Conservation (phyloP, 2,888 invertebrate genomes). For the Noctua pronuba region DNA sequence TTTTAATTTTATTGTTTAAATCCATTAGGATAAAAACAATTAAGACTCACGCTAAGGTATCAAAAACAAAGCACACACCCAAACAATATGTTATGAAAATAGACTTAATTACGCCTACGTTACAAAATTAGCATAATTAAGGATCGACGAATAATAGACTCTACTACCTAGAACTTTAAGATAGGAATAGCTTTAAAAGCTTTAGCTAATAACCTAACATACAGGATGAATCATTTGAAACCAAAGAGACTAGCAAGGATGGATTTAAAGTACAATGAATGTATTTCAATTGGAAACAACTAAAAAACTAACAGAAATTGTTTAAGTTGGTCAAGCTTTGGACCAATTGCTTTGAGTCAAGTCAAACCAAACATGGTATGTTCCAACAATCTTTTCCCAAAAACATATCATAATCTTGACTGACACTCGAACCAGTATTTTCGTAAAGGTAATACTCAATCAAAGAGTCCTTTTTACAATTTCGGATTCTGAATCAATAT, state of each 20-base stretch:
- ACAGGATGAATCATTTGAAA: slow-evolving; percentile 49
- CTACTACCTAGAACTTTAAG: slow-evolving; percentile 32
- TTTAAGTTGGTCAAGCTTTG: not conserved
- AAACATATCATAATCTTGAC: slow-evolving; percentile 11
- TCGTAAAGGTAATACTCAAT: slow-evolving; percentile 30
- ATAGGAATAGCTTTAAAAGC: slow-evolving; percentile 29
- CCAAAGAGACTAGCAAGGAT: not conserved
- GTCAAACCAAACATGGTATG: not conserved
- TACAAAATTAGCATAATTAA: slow-evolving; percentile 31
- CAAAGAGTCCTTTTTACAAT: slow-evolving; percentile 33
- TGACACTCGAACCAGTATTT: slow-evolving; percentile 16
- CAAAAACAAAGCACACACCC: slow-evolving; percentile 33
- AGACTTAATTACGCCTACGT: slow-evolving; percentile 50
- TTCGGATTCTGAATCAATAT: slow-evolving; percentile 54
- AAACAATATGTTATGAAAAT: slow-evolving; percentile 59
- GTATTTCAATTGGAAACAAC: not conserved
- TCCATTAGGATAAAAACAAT: slow-evolving; percentile 60
- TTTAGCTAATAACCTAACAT: slow-evolving; percentile 40
- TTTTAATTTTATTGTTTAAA: slow-evolving; percentile 49
- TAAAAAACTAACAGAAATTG: not conserved
- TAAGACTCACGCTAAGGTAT: slow-evolving; percentile 32
- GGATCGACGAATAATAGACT: slow-evolving; percentile 32
- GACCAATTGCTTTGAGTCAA: not conserved
- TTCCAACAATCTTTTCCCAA: not conserved
- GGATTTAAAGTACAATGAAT: not conserved